These are phyloP conservation scores for Diaperis boleti DNA, from an alignment of 2,888 invertebrate genomes.

Conservation along the genomic window DNA sequence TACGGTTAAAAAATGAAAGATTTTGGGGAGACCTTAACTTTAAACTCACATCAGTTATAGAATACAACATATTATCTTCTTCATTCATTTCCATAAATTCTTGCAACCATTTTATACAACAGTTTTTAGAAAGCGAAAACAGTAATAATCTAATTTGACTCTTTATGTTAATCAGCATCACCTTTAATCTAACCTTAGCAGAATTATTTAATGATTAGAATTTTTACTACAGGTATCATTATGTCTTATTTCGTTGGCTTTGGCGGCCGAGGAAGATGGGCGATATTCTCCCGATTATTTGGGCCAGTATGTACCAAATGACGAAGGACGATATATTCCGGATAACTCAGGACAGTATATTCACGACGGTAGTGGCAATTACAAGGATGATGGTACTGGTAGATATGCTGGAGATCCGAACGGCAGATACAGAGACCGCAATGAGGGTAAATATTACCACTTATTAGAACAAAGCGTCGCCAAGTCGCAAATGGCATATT, in stretches of 20 bases:
- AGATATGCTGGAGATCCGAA: conserved; percentile 42
- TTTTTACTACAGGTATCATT: conserved; percentile 6
- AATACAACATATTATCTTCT: no score
- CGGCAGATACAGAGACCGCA: neutral
- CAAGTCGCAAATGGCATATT: no score
- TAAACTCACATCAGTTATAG: no score
- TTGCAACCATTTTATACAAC: neutral
- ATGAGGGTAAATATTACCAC: neutral
- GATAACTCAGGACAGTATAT: conserved; percentile 46
- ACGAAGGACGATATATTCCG: conserved; percentile 37
- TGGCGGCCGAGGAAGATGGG: conserved; percentile 27
- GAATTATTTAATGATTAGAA: neutral
- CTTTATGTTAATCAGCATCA: conserved; percentile 1
- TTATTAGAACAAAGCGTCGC: no score
- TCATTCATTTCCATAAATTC: no score
- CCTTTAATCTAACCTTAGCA: conserved; percentile 14
- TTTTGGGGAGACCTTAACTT: no score
- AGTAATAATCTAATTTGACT: conserved; percentile 2
- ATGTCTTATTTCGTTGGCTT: neutral
- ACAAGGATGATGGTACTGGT: conserved; percentile 45
- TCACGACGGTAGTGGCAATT: conserved; percentile 46
- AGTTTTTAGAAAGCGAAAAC: conserved; percentile 4
- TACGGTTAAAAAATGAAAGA: no score
- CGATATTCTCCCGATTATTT: conserved; percentile 27
- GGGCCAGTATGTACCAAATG: conserved; percentile 32